A percentile compares a stretch with the other conserved stretches of the same genome.
phyloP scores from a whole-genome alignment of 2,888 invertebrate genomes.

The Suillia variegata region DNA sequence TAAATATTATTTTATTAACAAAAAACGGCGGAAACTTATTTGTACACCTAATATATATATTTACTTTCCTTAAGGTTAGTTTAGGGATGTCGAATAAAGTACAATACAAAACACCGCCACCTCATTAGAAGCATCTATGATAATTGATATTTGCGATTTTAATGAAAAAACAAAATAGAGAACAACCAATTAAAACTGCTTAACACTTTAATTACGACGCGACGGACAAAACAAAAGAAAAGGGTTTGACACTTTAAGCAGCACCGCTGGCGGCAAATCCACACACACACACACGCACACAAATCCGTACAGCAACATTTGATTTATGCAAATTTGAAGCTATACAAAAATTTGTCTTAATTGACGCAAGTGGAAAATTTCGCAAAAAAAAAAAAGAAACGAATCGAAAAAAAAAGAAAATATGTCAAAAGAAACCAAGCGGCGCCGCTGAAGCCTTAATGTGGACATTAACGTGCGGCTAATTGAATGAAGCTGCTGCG shows the following conservation, averaged over 20 bases:
- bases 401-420: neutral
- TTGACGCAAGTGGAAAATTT: slow-evolving; percentile 22
- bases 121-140: too few species aligned
- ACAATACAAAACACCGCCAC: too few species aligned
- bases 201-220: neutral
- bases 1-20: too few species aligned
- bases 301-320: slow-evolving; percentile 2
- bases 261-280: neutral
- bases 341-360: slow-evolving; percentile 23
- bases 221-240: neutral
- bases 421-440: neutral
- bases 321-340: slow-evolving; percentile 29
- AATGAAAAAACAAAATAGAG: too few species aligned
- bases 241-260: slow-evolving; percentile 1
- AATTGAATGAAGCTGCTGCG: neutral
- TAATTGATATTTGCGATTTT: too few species aligned
- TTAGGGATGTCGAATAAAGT: too few species aligned
- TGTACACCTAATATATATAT: too few species aligned
- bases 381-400: neutral
- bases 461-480: neutral
- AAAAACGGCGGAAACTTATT: too few species aligned
- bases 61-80: too few species aligned
- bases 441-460: neutral
- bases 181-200: neutral
- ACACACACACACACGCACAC: neutral